Conservation (phyloP, 1,140 invertebrate species). For the Procambarus clarkii region DNA sequence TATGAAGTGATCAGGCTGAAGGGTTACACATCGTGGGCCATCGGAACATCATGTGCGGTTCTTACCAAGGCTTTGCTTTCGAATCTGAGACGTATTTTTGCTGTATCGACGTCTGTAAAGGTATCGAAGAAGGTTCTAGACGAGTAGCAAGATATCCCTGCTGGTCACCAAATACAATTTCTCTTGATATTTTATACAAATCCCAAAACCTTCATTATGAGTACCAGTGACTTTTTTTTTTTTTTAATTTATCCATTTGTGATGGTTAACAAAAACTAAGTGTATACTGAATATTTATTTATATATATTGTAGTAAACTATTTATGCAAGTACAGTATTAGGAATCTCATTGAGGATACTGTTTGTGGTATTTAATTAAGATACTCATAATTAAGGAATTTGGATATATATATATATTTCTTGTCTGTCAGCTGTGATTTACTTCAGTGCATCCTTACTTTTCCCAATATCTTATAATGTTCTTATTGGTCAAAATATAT, state of each 20-base stretch:
- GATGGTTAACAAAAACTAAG: too few species aligned
- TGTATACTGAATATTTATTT: too few species aligned
- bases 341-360: too few species aligned
- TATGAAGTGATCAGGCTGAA: constrained; percentile 76
- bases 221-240: not conserved
- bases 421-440: not conserved
- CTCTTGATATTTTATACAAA: not conserved
- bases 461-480: not conserved
- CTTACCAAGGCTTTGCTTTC: constrained; percentile 61
- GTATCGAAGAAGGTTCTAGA: constrained; percentile 24
- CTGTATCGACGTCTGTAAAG: constrained; percentile 56
- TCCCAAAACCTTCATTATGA: not conserved
- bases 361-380: not conserved
- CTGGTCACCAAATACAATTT: not conserved
- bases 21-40: constrained; percentile 77
- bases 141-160: constrained; percentile 9
- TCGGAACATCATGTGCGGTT: constrained; percentile 73
- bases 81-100: constrained; percentile 67
- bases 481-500: not conserved
- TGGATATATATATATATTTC: not conserved
- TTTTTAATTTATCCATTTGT: not conserved
- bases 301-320: too few species aligned
- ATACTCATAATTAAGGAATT: not conserved
- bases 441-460: not conserved
- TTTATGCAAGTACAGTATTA: too few species aligned